Base-by-base conservation (phyloP, 2,888 invertebrate genomes). In the Tanytarsus gracilentus region DNA sequence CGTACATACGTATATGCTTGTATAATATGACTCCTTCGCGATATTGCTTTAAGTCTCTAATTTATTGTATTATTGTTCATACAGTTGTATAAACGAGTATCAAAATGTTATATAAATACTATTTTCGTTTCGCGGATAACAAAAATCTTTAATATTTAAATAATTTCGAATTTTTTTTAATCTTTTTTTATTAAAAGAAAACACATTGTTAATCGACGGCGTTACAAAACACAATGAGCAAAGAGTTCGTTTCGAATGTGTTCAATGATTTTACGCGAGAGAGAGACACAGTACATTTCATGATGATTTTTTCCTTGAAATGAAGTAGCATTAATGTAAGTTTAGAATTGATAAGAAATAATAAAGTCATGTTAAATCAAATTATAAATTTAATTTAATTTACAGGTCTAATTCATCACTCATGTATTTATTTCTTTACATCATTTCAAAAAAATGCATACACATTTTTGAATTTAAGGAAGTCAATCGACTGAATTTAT, bases 171-270 rank as follows among this genome's bases (percentile, higher is more conserved):
- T 40, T 21, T 49, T 49, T 49, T 49, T 25, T 44, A 9, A 44
- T 44, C 16, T 16, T 44, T 30, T 3, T 30, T 36, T 36, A 14
- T 36, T 44, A 40, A 40, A 55, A 25, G 5, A 44, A 53, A 14
- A 55, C 55, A 55, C 55, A 55, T 55, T 40, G 26, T 40, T 16
- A 26, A 25, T 55, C 40, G 55, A 39, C 55, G 26, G 18, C 39
- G 55, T 40, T 55, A n/a, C 40, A 55, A 55, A 23, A 55, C 55
- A 55, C 55, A 55, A 26, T 55, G 52, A 52, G 25, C 23, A 36
- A 14, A 8, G 3, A 2, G n/a, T 36, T 36, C 16, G n/a, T 6
- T 14, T 14, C 36, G 40, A 40, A 21, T 40, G 21, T 40, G 21
- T 40, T 7, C 7, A 40, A 40, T 2, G 6, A 6, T 9, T 18